Conservation (phyloP, 2,888 invertebrate species). For the Stenchaetothrips biformis region DNA sequence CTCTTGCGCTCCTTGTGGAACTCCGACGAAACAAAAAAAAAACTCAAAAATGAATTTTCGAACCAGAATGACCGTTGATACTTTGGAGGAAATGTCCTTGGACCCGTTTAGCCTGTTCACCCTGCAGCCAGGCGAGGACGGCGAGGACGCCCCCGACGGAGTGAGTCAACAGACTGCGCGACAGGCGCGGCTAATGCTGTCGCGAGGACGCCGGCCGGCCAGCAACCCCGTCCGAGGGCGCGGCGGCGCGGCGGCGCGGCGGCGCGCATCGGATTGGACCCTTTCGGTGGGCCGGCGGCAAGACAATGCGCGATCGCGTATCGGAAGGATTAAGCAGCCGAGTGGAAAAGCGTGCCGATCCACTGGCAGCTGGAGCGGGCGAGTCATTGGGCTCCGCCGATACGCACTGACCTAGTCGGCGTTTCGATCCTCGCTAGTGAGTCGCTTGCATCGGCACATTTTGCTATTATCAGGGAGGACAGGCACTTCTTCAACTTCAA, state of each 20-base stretch:
- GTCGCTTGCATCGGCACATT: too few species aligned
- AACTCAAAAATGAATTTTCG: too few species aligned
- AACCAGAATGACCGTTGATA: too few species aligned
- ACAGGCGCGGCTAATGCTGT: background rate
- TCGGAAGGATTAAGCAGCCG: background rate
- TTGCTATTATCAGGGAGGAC: too few species aligned
- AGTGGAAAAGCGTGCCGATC: background rate
- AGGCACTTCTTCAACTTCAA: background rate
- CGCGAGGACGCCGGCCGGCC: background rate
- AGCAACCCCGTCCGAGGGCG: background rate
- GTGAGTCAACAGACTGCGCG: conserved; percentile 10
- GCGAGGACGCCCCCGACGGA: background rate
- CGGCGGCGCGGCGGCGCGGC: background rate
- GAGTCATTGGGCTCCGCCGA: background rate
- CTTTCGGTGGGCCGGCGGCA: background rate
- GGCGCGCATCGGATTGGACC: background rate
- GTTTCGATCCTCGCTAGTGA: too few species aligned
- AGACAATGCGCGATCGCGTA: background rate
- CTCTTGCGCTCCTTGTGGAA: too few species aligned
- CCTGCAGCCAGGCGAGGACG: background rate
- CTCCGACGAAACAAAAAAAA: too few species aligned
- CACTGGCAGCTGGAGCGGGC: background rate
- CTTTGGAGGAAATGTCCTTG: too few species aligned
- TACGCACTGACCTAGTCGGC: background rate
- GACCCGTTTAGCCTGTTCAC: too few species aligned